Conservation (phyloP, 2,113 vertebrate genomes). For the Spilogale gracilis region DNA sequence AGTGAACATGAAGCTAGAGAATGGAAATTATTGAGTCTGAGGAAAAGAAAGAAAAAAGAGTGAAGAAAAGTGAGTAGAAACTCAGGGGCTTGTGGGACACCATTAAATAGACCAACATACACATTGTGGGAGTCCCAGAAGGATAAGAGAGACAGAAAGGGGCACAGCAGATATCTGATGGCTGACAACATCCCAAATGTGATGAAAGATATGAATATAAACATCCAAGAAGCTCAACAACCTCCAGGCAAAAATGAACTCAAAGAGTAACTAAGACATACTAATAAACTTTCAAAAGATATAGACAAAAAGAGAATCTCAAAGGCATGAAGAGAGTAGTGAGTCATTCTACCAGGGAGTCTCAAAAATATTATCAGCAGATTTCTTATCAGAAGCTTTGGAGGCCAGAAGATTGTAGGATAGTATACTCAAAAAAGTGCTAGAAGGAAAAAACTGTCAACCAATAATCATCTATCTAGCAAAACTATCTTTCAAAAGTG, state of each 20-base stretch:
- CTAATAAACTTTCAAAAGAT: neutral
- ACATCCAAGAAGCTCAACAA: neutral
- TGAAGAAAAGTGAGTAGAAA: neutral
- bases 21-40: neutral
- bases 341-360: neutral
- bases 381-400: neutral
- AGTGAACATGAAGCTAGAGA: neutral
- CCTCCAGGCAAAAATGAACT: neutral
- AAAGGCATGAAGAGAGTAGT: neutral
- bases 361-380: neutral
- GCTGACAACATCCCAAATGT: neutral
- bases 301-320: neutral
- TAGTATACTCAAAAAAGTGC: neutral
- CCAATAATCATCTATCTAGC: neutral
- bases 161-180: neutral
- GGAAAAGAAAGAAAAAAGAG: neutral
- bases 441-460: neutral
- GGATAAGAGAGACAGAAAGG: neutral
- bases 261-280: neutral
- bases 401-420: neutral
- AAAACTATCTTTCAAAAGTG: neutral
- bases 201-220: slow-evolving; percentile 11
- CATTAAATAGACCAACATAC: neutral
- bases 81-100: neutral
- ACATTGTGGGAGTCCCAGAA: neutral